Evolutionary conservation across 2,113 vertebrate species (phyloP).

Genomic region (Mesembrinibis cayennensis): DNA sequence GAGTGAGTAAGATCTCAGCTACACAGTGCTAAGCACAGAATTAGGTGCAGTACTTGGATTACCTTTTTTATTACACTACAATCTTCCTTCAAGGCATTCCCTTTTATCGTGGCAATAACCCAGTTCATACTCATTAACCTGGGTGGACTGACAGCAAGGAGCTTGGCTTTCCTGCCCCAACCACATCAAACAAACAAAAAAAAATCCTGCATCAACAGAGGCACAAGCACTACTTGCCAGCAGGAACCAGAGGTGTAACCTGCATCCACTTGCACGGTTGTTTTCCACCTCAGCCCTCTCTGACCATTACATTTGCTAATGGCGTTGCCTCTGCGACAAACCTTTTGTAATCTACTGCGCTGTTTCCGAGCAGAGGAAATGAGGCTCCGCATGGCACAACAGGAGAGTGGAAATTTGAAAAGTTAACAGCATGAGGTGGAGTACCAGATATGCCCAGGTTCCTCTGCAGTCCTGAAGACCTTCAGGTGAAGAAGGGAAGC

Average conservation of each 20-base stretch:
- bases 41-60: background rate
- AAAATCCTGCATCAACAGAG: background rate
- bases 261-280: background rate
- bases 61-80: background rate
- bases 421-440: background rate
- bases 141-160: background rate
- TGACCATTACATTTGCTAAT: background rate
- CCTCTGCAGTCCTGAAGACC: background rate
- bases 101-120: background rate
- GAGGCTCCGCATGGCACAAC: background rate
- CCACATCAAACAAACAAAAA: conserved; percentile 34
- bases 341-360: background rate
- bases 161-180: conserved; percentile 18
- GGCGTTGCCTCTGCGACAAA: background rate
- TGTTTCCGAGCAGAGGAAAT: background rate
- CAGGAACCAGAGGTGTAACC: background rate
- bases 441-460: background rate
- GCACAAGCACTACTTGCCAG: background rate
- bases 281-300: background rate
- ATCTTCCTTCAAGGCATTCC: conserved; percentile 32
- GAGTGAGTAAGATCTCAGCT: background rate
- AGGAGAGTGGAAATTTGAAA: background rate
- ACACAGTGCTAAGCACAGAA: background rate
- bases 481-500: background rate
- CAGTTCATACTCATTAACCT: background rate